Evolutionary conservation across 2,888 invertebrate species (phyloP), one percentile per base, ranked within the genome.

Genomic region (Dryococelus australis): DNA sequence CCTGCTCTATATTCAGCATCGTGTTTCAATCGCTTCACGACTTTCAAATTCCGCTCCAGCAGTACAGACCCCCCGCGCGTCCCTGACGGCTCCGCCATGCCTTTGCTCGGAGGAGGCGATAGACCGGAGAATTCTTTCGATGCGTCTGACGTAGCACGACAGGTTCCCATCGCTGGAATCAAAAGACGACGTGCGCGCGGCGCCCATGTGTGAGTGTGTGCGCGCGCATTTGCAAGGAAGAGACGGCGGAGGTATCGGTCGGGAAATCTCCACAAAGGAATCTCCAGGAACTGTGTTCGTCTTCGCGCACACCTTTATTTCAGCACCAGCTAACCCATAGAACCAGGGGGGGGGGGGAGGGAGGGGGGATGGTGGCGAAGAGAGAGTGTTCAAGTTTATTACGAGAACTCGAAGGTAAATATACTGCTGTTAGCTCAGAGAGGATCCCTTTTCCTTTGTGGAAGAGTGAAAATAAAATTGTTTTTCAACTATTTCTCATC

Each of bases 191-290:
- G n/a, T 3, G 65, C n/a, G n/a, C 1, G 65, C 0, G 6, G 65
- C 65, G 65, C 2, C 24, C 16, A 8, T 65, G 65, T 65, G n/a
- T 65, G 65, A n/a, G 65, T 65, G 65, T 65, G 65, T 65, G 65
- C n/a, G 65, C 65, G 65, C n/a, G 65, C 20, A 65, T 16, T 65
- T n/a, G 65, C 65, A 20, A 65, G 1, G n/a, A 65, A 65, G n/a
- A 2, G n/a, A 2, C 65, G 65, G n/a, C 16, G n/a, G 65, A 65
- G 65, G 65, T 65, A 65, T 65, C 65, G 65, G 6, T 65, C 65
- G 65, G 65, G 65, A 65, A 65, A 65, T 65, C 24, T n/a, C n/a
- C 65, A 65, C 65, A 65, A 65, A 65, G 65, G 65, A 65, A 65
- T 65, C 20, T 65, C 24, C n/a, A 65, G 24, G 65, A 20, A 1